Evolutionary conservation across 2,888 invertebrate genomes (phyloP), one percentile per base, ranked within the genome.

Genomic region (Pseudanteris insignis): DNA sequence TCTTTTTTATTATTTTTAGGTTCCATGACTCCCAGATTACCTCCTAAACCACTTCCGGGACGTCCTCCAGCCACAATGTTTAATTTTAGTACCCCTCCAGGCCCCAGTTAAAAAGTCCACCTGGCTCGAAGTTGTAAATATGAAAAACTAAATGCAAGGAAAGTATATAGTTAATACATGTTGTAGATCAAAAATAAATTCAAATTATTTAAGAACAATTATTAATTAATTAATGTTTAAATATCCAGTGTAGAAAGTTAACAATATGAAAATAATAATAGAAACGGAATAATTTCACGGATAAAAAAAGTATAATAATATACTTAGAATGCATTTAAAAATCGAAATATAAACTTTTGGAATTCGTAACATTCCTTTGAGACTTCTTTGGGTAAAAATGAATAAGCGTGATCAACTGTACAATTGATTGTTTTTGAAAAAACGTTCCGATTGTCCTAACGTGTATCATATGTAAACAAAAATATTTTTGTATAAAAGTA

Each of bases 61-160:
- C 75, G 79, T 70, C 76, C 78, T 12, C 73, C 79, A 47, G 71
- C 74, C 37, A 78, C 76, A 28, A 78, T 79, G 79, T 80, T 80
- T 69, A 79, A 78, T 65, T 80, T 80, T 65, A 79, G 74, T 64
- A 69, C 75, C 54, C 76, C 78, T 25, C 71, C 79, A 46, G 78
- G 79, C 59, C 72, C 78, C 64, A 79, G 78, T 71, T 77, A 74
- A 76, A 67, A 54, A 50, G 12, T 41, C 15, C 10, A 28, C 10
- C 12, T 25, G 8, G 37, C n/a, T 10, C 7, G 10, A 7, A 46
- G 12, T 33, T 55, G 61, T 62, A 55, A 51, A 62, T 55, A 61
- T 34, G 37, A 9, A 37, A n/a, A 21, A 26, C 36, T 34, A 10
- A 21, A 40, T 11, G 44, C 36, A 32, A 46, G 43, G 38, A 50